Evolutionary conservation across 2,113 vertebrate species (phyloP).

Genomic region (Heterochromis multidens): DNA sequence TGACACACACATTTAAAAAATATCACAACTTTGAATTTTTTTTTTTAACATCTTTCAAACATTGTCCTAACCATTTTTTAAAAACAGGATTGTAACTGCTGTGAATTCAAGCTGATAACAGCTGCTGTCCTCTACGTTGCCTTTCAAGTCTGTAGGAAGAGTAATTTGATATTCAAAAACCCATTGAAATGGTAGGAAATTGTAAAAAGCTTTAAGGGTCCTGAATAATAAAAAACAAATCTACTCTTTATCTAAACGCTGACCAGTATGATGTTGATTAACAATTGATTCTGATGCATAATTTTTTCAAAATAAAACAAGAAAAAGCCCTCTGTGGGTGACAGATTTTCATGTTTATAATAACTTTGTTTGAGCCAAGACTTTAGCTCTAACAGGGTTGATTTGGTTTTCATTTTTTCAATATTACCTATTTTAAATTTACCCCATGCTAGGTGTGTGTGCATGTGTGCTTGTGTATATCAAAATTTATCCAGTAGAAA

Average conservation of each 20-base stretch:
- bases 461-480: neutral
- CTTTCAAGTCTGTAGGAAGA: neutral
- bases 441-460: neutral
- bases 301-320: neutral
- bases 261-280: neutral
- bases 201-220: neutral
- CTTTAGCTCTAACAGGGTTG: neutral
- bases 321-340: neutral
- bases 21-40: neutral
- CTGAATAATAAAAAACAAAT: neutral
- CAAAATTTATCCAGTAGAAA: neutral
- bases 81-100: neutral
- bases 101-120: neutral
- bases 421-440: neutral
- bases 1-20: no score
- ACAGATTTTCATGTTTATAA: neutral
- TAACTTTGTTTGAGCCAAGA: neutral
- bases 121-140: accelerated
- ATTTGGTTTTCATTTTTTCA: neutral
- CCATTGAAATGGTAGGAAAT: accelerated
- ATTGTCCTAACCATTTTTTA: neutral
- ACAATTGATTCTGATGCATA: neutral
- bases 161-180: neutral
- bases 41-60: neutral
- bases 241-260: neutral